phyloP scores from a whole-genome alignment of 2,888 invertebrate genomes.

The Drosophila niveifrons region DNA sequence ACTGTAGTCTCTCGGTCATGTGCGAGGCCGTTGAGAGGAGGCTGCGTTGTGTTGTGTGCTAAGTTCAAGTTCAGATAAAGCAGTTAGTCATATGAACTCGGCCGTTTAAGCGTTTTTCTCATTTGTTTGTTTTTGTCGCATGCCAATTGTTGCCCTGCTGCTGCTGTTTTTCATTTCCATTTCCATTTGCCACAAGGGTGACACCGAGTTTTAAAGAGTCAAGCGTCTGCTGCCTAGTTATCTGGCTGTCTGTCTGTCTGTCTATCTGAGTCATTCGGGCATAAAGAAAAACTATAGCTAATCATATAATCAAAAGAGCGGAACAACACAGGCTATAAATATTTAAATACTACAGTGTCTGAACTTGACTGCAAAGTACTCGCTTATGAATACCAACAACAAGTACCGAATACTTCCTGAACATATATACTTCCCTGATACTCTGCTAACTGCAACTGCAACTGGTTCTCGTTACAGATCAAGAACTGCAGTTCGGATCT shows the following conservation, averaged over 20 bases:
- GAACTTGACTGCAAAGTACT: conserved; percentile 18
- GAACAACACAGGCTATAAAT: conserved; percentile 13
- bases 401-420: conserved; percentile 8
- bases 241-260: background rate
- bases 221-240: background rate
- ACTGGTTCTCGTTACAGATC: conserved; percentile 3
- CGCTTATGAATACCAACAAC: background rate
- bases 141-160: conserved; percentile 22
- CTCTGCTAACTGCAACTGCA: background rate
- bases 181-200: conserved; percentile 11
- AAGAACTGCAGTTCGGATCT: conserved; percentile 3
- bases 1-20: conserved; percentile 21
- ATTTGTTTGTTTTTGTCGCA: conserved; percentile 20
- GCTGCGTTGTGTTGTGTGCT: conserved; percentile 14
- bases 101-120: conserved; percentile 12
- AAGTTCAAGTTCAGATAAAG: conserved; percentile 38
- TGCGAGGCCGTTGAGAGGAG: conserved; percentile 11
- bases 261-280: conserved; percentile 20
- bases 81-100: conserved; percentile 30
- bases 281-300: conserved; percentile 21
- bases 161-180: conserved; percentile 9
- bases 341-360: conserved; percentile 18
- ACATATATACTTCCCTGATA: background rate
- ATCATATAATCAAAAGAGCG: conserved; percentile 28
- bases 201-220: conserved; percentile 12